phyloP scores from a whole-genome alignment of 2,797 vertebrate genomes.

The Thaleichthys pacificus region DNA sequence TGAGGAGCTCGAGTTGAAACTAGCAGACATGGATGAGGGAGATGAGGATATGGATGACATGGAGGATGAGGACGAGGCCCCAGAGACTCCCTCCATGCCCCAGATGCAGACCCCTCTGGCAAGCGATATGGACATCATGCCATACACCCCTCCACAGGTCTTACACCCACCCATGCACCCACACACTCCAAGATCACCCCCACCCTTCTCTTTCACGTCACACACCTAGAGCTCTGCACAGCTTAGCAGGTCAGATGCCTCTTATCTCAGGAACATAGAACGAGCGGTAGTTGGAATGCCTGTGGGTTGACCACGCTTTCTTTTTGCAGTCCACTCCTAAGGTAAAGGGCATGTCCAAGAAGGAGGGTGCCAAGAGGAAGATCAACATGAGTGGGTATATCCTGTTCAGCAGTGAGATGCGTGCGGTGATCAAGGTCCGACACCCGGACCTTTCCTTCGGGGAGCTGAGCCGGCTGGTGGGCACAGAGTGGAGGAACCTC shows the following conservation, averaged over 20 bases:
- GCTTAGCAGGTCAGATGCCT: neutral
- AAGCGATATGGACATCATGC: constrained; percentile 87
- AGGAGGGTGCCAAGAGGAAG: constrained; percentile 97
- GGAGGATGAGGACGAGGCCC: constrained; percentile 90
- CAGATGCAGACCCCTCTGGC: constrained; percentile 87
- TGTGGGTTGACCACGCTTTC: constrained; percentile 3
- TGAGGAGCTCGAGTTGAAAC: constrained; percentile 93
- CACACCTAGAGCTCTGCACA: neutral
- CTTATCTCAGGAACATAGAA: neutral
- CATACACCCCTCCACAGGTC: constrained; percentile 94
- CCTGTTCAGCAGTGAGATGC: constrained; percentile 99
- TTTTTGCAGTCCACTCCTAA: constrained; percentile 88
- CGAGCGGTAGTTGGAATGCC: neutral
- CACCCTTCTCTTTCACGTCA: neutral
- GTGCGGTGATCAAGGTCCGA: constrained; percentile 96
- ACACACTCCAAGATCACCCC: neutral
- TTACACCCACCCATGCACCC: neutral
- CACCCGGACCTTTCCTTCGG: constrained; percentile 98
- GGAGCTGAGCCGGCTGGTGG: constrained; percentile 96
- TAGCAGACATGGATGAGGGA: constrained; percentile 89
- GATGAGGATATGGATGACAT: constrained; percentile 95
- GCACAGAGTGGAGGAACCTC: constrained; percentile 98
- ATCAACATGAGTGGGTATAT: constrained; percentile 99
- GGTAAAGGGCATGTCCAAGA: constrained; percentile 92
- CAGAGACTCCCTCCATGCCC: constrained; percentile 85